Evolutionary conservation across 2,797 vertebrate species (phyloP).

Genomic region (Chanos chanos): DNA sequence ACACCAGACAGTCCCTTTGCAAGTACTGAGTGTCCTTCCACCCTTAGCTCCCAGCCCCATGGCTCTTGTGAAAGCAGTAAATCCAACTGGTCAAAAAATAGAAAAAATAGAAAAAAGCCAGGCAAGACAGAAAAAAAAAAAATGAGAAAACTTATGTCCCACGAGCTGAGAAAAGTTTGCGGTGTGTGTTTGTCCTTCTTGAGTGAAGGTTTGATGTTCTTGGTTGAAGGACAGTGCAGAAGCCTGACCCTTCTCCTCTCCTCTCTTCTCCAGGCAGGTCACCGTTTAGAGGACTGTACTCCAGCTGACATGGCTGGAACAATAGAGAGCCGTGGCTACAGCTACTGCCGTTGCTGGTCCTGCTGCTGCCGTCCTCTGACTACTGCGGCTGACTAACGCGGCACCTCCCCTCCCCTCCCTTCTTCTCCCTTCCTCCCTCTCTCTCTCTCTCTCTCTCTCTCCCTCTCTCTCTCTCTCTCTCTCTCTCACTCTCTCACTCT

Average conservation of each 20-base stretch:
- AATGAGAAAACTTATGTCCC: constrained; percentile 26
- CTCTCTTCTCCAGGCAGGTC: constrained; percentile 49
- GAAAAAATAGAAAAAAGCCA: constrained; percentile 36
- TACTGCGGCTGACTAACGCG: constrained; percentile 74
- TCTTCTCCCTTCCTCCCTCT: constrained; percentile 30
- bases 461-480: constrained; percentile 28
- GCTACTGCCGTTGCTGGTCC: constrained; percentile 52
- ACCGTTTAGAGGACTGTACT: constrained; percentile 55
- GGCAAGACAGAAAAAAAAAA: constrained; percentile 7
- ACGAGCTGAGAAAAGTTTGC: constrained; percentile 18
- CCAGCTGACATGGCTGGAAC: constrained; percentile 65
- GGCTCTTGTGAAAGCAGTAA: constrained; percentile 69
- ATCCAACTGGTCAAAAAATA: constrained; percentile 66
- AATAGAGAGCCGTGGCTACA: constrained; percentile 60
- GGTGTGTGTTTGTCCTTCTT: constrained; percentile 35
- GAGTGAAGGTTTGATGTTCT: constrained; percentile 43
- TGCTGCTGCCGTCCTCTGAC: constrained; percentile 73
- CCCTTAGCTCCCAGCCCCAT: constrained; percentile 74
- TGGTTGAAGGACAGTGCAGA: constrained; percentile 39
- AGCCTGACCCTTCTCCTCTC: constrained; percentile 10
- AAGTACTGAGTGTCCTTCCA: constrained; percentile 51
- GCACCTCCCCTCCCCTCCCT: constrained; percentile 59
- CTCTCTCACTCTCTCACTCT: constrained; percentile 18
- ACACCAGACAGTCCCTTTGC: constrained; percentile 52
- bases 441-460: constrained; percentile 12